These are phyloP conservation scores for Brassicogethes aeneus DNA, from an alignment of 2,888 invertebrate species.

Conservation along the genomic window DNA sequence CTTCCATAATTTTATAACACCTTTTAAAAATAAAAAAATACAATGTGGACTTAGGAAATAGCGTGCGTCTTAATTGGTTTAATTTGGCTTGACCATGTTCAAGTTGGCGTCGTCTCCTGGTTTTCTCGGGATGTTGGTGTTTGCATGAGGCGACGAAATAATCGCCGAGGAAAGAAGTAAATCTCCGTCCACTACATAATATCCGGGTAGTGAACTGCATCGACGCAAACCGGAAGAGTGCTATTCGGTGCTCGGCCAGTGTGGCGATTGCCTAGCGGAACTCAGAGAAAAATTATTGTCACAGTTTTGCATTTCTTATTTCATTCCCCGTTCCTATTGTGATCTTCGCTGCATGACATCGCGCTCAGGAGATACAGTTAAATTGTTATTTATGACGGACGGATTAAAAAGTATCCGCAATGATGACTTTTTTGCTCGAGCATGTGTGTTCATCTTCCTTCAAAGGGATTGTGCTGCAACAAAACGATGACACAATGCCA, in stretches of 20 bases:
- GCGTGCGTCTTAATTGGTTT: no score
- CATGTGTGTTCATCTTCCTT: no score
- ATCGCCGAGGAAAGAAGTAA: background rate
- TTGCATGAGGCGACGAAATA: no score
- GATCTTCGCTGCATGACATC: conserved; percentile 18
- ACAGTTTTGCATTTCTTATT: conserved; percentile 19
- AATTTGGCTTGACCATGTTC: no score
- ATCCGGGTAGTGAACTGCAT: conserved; percentile 7
- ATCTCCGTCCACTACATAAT: background rate
- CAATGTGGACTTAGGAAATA: no score
- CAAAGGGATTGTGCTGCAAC: no score
- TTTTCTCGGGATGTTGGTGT: no score
- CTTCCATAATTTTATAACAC: no score
- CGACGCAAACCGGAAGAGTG: conserved; percentile 19
- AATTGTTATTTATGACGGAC: conserved; percentile 4
- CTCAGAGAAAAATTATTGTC: conserved; percentile 16
- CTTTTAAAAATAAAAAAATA: no score
- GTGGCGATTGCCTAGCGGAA: conserved; percentile 18
- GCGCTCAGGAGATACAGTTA: conserved; percentile 17
- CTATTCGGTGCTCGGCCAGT: conserved; percentile 13
- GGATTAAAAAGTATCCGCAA: background rate
- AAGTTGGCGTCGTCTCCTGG: no score
- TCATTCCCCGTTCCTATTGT: conserved; percentile 11
- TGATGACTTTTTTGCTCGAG: no score
- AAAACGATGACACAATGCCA: no score